A percentile compares a stretch with the other conserved stretches of the same genome.
Evolutionary conservation across 2,113 vertebrate species (phyloP).

Genomic region (Falcunculus frontatus): DNA sequence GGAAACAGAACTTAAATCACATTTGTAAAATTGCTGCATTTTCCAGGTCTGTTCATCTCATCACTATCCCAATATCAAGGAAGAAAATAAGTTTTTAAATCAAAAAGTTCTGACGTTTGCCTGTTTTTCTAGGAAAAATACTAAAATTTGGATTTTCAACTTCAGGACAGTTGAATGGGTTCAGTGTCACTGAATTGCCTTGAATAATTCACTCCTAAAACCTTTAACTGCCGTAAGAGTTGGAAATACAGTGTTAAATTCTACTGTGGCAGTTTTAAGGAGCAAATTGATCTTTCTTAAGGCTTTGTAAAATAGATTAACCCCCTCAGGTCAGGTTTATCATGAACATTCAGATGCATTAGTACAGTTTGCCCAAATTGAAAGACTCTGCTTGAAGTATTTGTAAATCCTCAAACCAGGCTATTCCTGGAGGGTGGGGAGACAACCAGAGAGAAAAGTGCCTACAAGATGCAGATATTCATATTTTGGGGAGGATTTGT

Average conservation of each 20-base stretch:
- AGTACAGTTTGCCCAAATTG: neutral
- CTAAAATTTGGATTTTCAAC: neutral
- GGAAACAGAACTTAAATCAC: neutral
- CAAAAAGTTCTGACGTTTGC: rapidly evolving
- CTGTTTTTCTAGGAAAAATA: rapidly evolving
- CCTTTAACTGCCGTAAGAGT: neutral
- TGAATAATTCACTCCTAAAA: neutral
- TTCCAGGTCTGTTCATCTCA: neutral
- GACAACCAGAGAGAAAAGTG: neutral
- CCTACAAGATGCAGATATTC: neutral
- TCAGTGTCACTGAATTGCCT: neutral
- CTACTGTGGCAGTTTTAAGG: neutral
- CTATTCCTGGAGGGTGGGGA: neutral
- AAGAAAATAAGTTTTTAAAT: neutral
- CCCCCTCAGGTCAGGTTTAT: neutral
- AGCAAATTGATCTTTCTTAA: neutral
- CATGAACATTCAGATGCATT: neutral
- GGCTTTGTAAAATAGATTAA: neutral
- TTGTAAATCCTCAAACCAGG: neutral
- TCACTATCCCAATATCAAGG: neutral
- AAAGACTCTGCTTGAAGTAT: neutral
- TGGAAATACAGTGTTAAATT: neutral
- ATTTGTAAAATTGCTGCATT: neutral
- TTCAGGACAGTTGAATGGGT: neutral
- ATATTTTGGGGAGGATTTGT: neutral